Base-by-base conservation (phyloP, 2,797 vertebrate genomes). In the Sebastes vulpes region DNA sequence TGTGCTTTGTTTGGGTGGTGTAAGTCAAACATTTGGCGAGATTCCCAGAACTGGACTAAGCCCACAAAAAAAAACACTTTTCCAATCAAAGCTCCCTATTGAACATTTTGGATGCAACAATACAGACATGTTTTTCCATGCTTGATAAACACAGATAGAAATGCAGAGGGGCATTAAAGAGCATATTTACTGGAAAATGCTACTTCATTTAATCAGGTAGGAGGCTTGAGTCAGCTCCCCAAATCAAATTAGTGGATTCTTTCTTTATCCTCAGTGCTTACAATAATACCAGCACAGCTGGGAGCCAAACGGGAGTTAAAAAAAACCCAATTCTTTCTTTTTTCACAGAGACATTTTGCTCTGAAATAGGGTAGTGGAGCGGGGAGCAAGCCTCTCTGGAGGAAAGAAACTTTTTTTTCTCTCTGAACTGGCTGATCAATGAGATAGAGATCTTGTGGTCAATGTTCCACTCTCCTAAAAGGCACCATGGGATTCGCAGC, bases 391-490 rank as follows among this genome's bases (percentile, higher is more conserved):
- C 65, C 46, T 82, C 86, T 89, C 78, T 60, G 35, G 76, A 85
- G 88, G 29, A 82, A 85, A 89, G 26, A 61, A 82, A 79, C 71
- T 83, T 88, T 81, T 86, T 83, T 87, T 81, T 83, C 82, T 79
- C 83, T 76, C 67, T 84, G 75, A 88, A 82, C 82, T 32, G 65
- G 69, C 78, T 91, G 90, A 95, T 94, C 95, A 92, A 91, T 95
- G 87, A 91, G 93, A 94, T 90, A 86, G 90, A 91, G 86, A 93
- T 93, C 92, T 92, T 18, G 54, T 88, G 90, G 92, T 94, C 93
- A 93, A 90, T 95, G 90, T 94, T 93, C 81, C 92, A 85, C 86
- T 93, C 86, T 80, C 82, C 89, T 92, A 89, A 94, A 92, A 92
- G 90, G 89, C 90, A 88, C 84, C 82, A 25, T 77, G 92, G 94